These are phyloP conservation scores for Thera britannica DNA, from an alignment of 2,888 invertebrate genomes.

Conservation along the genomic window DNA sequence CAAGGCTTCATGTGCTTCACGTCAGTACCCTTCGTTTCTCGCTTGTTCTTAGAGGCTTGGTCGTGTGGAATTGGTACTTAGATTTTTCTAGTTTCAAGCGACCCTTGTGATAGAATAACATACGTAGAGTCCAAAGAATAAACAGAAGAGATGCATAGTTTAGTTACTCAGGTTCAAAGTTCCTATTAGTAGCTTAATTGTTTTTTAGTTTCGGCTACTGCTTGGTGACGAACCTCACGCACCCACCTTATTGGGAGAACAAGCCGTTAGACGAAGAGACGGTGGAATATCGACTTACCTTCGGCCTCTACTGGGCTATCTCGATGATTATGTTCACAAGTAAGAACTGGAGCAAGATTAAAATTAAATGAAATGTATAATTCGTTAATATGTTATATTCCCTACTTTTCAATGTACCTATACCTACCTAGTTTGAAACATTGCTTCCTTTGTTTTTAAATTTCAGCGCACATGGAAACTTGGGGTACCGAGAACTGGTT, in stretches of 20 bases:
- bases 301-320: conserved; percentile 69
- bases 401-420: neutral
- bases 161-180: too few relatives aligned
- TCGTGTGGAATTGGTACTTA: too few relatives aligned
- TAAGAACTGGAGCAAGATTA: conserved; percentile 41
- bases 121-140: too few relatives aligned
- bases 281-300: conserved; percentile 51
- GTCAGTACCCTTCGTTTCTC: conserved; percentile 47
- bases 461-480: conserved; percentile 55
- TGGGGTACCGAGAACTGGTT: conserved; percentile 51
- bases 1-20: conserved; percentile 70
- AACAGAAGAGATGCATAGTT: too few relatives aligned
- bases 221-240: conserved; percentile 66
- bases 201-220: conserved; percentile 59
- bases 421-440: neutral
- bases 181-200: too few relatives aligned
- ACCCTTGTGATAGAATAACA: too few relatives aligned
- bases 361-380: too few relatives aligned
- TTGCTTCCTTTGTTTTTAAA: neutral
- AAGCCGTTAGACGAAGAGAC: conserved; percentile 52
- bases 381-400: too few relatives aligned
- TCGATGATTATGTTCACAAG: conserved; percentile 70
- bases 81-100: too few relatives aligned
- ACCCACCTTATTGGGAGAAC: conserved; percentile 63
- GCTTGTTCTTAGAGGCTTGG: too few relatives aligned